Conservation (phyloP, 2,113 vertebrate genomes). For the Todiramphus chloris region DNA sequence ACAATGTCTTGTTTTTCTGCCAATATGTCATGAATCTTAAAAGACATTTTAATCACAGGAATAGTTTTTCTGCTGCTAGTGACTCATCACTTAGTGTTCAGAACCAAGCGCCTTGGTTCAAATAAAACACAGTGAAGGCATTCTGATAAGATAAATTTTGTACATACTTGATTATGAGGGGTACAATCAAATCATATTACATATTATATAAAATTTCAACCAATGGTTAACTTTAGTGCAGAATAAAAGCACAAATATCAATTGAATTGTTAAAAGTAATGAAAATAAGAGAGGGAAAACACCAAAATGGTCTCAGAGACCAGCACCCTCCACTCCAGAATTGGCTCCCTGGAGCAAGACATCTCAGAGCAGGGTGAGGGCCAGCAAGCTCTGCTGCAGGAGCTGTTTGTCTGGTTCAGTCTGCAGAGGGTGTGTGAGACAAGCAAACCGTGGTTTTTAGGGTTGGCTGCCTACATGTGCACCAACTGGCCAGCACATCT, state of each 20-base stretch:
- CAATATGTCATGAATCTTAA: background rate
- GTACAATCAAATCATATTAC: background rate
- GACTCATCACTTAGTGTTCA: background rate
- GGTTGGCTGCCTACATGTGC: fast-evolving
- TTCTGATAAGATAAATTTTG: background rate
- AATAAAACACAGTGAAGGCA: background rate
- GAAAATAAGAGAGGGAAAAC: background rate
- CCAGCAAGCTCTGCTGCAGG: background rate
- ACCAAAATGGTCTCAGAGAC: background rate
- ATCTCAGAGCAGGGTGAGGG: background rate
- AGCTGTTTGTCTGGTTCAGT: background rate
- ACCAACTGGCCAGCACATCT: fast-evolving
- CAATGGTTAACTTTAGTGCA: background rate
- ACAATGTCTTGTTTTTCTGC: constrained; percentile 1
- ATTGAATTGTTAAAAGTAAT: background rate
- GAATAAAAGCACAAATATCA: background rate
- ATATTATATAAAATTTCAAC: background rate
- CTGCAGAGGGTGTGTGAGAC: background rate
- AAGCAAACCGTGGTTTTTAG: fast-evolving
- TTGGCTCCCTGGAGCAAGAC: background rate
- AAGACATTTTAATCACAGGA: background rate
- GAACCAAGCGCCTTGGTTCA: background rate
- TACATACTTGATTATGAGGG: background rate
- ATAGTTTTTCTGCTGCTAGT: background rate
- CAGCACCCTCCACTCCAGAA: background rate